Base-by-base conservation (phyloP, 92 coral and sea anemone genomes). In the Umimayanthus kanabou region DNA sequence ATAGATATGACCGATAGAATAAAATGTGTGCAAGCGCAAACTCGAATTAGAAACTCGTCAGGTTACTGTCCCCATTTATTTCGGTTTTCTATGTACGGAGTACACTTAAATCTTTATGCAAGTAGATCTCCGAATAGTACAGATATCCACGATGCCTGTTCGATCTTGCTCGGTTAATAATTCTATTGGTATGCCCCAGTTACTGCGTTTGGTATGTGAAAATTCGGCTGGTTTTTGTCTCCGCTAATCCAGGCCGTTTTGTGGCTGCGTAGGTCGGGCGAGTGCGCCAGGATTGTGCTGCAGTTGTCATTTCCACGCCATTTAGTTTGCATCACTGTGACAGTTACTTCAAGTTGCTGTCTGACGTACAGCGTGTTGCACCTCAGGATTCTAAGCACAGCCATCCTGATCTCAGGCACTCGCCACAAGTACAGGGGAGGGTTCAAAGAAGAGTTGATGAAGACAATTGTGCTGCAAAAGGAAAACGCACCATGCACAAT, bases 381-480 rank as follows among this genome's bases (percentile, higher is more conserved):
- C 23, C 28, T 30, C n/a, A 83, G n/a, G 28, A 69, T 72, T 33
- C 45, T 83, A 28, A 83, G 47, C 39, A 83, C 79, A 8, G 78
- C 87, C 37, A 70, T 6, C 42, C 87, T 83, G 25, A 83, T 83
- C 64, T 83, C 87, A 5, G 87, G 87, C 6, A 83, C 43, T 43
- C 87, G 73, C 87, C 87, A 83, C 55, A 83, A 29, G 40, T 83
- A 83, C 23, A 83, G 87, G 13, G 79, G 77, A 20, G 87, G 87
- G 65, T 83, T 83, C 33, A 83, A 26, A 25, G 87, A 83, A 28
- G 87, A 83, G 47, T 83, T 83, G 25, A 83, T 83, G 28, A 83
- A 83, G 42, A 83, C 87, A 26, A 83, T 70, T n/a, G 87, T 83
- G 28, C 87, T 83, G 66, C 67, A 83, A 9, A 83, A 67, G 9